Evolutionary conservation across 2,888 invertebrate species (phyloP).

Genomic region (Nephrotoma flavescens): DNA sequence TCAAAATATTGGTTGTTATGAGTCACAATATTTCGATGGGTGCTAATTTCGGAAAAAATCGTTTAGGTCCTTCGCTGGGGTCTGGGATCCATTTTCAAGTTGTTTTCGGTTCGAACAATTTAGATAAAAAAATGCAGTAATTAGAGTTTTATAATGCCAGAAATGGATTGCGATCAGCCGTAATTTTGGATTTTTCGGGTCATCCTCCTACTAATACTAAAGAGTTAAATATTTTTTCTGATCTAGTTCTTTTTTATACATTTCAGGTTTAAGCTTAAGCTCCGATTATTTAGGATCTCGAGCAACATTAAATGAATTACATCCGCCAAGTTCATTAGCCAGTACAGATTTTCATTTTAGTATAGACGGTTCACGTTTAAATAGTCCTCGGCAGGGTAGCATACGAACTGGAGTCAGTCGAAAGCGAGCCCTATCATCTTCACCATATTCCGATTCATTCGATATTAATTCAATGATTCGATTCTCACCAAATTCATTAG

Average conservation of each 20-base stretch:
- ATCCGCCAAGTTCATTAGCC: constrained; percentile 52
- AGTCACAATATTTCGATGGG: too few relatives aligned
- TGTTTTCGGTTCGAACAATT: too few relatives aligned
- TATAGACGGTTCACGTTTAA: constrained; percentile 64
- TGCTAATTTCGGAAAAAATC: too few relatives aligned
- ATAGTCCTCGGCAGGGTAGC: constrained; percentile 45
- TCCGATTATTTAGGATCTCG: constrained; percentile 44
- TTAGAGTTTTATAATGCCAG: too few relatives aligned
- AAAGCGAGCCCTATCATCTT: constrained; percentile 86
- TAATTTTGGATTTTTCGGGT: too few relatives aligned
- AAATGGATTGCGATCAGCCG: too few relatives aligned
- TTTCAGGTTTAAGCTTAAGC: constrained; percentile 41
- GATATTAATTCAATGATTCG: constrained; percentile 93
- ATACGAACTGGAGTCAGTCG: constrained; percentile 51
- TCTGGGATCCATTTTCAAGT: too few relatives aligned
- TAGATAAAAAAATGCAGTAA: too few relatives aligned
- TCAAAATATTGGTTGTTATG: too few relatives aligned
- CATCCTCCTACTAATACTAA: too few relatives aligned
- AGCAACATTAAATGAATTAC: constrained; percentile 31
- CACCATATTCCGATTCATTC: constrained; percentile 88
- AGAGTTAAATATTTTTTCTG: background rate
- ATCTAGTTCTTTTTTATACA: constrained; percentile 19
- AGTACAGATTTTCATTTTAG: constrained; percentile 84
- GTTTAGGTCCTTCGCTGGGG: too few relatives aligned
- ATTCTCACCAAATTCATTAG: constrained; percentile 85